These are phyloP conservation scores for Bovichtus variegatus DNA, from an alignment of 2,797 vertebrate genomes.

Conservation along the genomic window DNA sequence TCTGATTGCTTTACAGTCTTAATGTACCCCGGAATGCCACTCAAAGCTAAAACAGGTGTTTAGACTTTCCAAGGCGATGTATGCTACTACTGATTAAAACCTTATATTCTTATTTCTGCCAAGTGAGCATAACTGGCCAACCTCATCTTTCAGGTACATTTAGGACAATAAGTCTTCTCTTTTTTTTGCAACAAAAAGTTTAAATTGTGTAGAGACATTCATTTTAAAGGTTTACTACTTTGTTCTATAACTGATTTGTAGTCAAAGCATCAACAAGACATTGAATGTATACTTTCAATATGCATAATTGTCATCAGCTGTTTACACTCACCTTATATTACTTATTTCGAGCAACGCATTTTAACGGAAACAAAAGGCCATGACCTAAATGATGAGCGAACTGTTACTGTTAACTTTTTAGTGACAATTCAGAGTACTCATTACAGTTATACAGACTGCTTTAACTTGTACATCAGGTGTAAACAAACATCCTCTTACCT, in stretches of 20 bases:
- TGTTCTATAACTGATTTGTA: neutral
- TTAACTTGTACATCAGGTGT: neutral
- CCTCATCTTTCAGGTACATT: neutral
- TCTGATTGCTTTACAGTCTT: neutral
- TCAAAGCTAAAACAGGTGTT: neutral
- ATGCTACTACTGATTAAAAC: neutral
- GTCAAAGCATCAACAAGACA: neutral
- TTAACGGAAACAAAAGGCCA: neutral
- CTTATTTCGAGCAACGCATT: neutral
- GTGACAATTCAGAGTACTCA: neutral
- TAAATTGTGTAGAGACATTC: neutral
- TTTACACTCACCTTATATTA: neutral
- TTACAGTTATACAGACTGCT: neutral
- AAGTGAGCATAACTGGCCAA: neutral
- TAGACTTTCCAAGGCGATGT: neutral
- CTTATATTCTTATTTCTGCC: neutral
- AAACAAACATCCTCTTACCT: conserved; percentile 69
- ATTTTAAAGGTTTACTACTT: neutral
- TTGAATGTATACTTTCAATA: neutral
- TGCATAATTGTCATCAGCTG: neutral
- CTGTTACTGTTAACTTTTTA: neutral
- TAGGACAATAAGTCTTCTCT: neutral
- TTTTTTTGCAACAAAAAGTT: neutral
- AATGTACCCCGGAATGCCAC: neutral
- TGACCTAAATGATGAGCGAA: neutral